Base-by-base conservation (phyloP, 2,888 invertebrate species). In the Himalopsyche kuldschensis region DNA sequence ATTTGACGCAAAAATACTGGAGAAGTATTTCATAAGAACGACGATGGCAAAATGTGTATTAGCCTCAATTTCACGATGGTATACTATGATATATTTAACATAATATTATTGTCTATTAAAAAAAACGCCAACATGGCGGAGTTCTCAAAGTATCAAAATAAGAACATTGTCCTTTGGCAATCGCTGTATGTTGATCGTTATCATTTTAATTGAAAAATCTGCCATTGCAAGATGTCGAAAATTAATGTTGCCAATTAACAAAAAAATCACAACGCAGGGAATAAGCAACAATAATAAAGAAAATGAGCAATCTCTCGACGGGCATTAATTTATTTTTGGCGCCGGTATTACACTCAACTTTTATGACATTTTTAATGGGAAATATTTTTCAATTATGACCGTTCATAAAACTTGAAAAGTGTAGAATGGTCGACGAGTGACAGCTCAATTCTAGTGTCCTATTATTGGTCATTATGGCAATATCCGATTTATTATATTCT, bases 241-340 rank as follows among this genome's bases (percentile, higher is more conserved):
- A 55, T 55, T 55, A 55, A 48, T 78, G 48, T 30, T 48, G 78
- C 46, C 47, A 48, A n/a, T 48, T 46, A 24, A n/a, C 6, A 41
- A 30, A 46, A 78, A 46, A 48, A 78, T 46, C 46, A 41, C 78
- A 78, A 48, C 30, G 24, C 27, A 47, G 30, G 17, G 77, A 35
- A 20, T 24, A 20, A 35, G 77, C 10, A 77, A 35, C 35, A 27
- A 77, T 24, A 35, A 35, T 46, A 17, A 77, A 77, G 46, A 77
- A 46, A 77, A 24, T 46, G 77, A 31, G 27, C 24, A 30, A 31
- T 84, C 89, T 88, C 84, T 88, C 89, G 24, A 88, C 86, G 80
- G 88, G 86, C 87, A 89, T 89, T 80, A 88, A 88, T 83, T 89
- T 90, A 88, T 83, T 89, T 90, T 86, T 88, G 89, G 84, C 88